Evolutionary conservation across 1,140 invertebrate species (phyloP), one percentile per base, ranked within the genome.

Genomic region (Antheraea mylitta): DNA sequence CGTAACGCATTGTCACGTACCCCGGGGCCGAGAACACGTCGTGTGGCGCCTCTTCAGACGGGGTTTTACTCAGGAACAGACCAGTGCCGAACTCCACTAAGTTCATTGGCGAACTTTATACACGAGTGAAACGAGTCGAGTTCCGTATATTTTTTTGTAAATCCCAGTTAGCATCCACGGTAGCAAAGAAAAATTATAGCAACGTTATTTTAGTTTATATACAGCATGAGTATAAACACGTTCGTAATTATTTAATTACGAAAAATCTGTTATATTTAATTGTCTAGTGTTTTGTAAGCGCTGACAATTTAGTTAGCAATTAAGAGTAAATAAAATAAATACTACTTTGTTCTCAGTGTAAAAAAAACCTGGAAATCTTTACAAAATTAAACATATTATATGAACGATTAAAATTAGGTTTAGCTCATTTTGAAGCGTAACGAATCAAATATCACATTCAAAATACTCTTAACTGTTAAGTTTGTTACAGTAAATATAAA

Each of bases 41-140:
- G 63, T 87, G 88, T 64, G 90, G 87, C 78, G 86, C 86, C 86
- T 97, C 96, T 93, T 97, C 96, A 83, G 96, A 97, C 79, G 96
- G 96, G 76, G 96, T 97, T 94, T 97, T 97, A 94, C 94, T 96
- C 85, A 95, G 92, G 94, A 97, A 97, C 84, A 97, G 94, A 92
- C 96, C 96, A 80, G 96, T 96, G 90, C 96, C 96, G 93, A 97
- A 96, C 94, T 97, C 96, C 89, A 97, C 96, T 94, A 97, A 94
- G 94, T 97, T 97, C 93, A 97, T 97, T 83, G 97, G 96, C 80
- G 97, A 97, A 93, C 96, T 97, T 73, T 65, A 65, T 64, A 36
- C 60, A 53, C 71, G 79, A 86, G 82, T 81, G 79, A 85, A 85
- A 76, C 73, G 67, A 82, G 84, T 68, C 76, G 78, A 77, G 75